These are phyloP conservation scores for Ophioninae sp. DNA, from an alignment of 2,888 invertebrate genomes.

Conservation along the genomic window DNA sequence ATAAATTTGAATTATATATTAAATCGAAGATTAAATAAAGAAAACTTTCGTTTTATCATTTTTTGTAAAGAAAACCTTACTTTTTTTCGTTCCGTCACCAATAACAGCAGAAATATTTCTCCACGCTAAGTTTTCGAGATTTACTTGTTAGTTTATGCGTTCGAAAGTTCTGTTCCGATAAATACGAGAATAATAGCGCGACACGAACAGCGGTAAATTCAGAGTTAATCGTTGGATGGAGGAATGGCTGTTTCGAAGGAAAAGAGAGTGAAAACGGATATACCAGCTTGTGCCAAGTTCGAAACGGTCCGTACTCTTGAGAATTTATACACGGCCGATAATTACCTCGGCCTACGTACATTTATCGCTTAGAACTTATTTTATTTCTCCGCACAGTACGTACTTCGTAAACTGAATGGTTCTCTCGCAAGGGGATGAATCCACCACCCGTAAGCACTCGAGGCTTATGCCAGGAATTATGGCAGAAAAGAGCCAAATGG, in stretches of 20 bases:
- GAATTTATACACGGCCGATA: conserved; percentile 63
- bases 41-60: too few relatives aligned
- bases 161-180: not conserved
- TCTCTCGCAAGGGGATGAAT: conserved; percentile 32
- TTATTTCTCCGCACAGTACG: conserved; percentile 33
- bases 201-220: not conserved
- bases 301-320: conserved; percentile 1
- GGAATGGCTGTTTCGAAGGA: not conserved
- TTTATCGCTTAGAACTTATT: conserved; percentile 32
- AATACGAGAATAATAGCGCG: conserved; percentile 1
- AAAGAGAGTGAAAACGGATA: not conserved
- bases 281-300: conserved; percentile 15
- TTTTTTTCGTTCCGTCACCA: not conserved
- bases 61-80: too few relatives aligned
- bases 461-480: not conserved
- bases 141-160: not conserved
- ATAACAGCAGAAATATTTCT: not conserved
- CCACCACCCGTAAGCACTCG: conserved; percentile 20
- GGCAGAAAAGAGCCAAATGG: not conserved
- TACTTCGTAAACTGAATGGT: conserved; percentile 13
- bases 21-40: too few relatives aligned
- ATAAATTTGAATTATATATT: too few relatives aligned
- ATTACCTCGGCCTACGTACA: conserved; percentile 41
- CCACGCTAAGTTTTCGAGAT: not conserved
- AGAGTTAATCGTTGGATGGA: not conserved